Percentiles rank a stretch among this genome's conserved stretches.
Evolutionary conservation across 1,140 invertebrate species (phyloP).

Genomic region (Proctacanthus coquilletti): DNA sequence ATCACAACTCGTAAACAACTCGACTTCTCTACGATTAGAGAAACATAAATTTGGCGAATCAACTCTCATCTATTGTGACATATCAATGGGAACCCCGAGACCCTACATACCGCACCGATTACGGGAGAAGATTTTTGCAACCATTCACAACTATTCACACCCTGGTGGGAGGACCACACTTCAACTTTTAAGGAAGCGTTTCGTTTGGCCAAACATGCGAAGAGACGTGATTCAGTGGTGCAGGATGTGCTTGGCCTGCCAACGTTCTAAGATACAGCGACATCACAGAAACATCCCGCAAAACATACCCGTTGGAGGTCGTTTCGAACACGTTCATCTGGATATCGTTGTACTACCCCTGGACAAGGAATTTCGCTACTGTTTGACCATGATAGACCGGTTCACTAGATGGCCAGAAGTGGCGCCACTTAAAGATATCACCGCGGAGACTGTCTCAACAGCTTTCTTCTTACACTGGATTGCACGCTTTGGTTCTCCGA

Average conservation of each 20-base stretch:
- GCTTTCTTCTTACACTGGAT: conserved; percentile 19
- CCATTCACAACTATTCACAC: conserved; percentile 12
- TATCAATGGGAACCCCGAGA: conserved; percentile 5
- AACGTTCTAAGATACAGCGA: conserved; percentile 15
- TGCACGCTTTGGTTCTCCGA: conserved; percentile 11
- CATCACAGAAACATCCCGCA: conserved; percentile 2
- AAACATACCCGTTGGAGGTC: background rate
- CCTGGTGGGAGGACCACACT: conserved; percentile 11
- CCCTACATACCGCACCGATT: conserved; percentile 7
- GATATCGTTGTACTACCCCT: conserved; percentile 18
- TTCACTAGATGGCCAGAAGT: conserved; percentile 29
- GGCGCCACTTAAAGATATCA: conserved; percentile 17
- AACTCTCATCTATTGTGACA: conserved; percentile 4
- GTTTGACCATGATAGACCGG: conserved; percentile 15
- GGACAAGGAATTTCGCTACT: conserved; percentile 9
- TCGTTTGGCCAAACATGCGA: conserved; percentile 12
- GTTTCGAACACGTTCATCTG: conserved; percentile 17
- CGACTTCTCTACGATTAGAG: too few species aligned
- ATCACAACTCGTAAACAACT: too few species aligned
- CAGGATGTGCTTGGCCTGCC: conserved; percentile 14
- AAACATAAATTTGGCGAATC: too few species aligned
- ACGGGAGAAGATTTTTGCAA: conserved; percentile 8
- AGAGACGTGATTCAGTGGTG: conserved; percentile 8
- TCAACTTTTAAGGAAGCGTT: conserved; percentile 6
- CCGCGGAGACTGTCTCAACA: conserved; percentile 13